Percentiles rank a stretch among this genome's conserved stretches.
Conservation (phyloP, 2,888 invertebrate genomes). For the Conops quadrifasciatus region DNA sequence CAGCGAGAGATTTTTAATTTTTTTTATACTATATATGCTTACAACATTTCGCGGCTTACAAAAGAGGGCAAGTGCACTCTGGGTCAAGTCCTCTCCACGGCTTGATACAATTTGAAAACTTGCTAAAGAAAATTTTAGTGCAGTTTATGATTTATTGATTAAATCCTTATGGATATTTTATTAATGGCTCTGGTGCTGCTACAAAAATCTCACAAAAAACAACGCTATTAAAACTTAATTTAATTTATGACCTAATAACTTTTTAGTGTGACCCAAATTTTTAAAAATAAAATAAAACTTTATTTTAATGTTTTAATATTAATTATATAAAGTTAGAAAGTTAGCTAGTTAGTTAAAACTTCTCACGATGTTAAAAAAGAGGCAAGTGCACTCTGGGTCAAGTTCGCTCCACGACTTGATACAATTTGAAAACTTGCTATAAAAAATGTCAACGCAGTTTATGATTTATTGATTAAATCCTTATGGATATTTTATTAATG, state of each 20-base stretch:
- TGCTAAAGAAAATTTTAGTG: constrained; percentile 41
- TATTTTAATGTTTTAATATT: too few relatives aligned
- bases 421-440: constrained; percentile 42
- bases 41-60: neutral
- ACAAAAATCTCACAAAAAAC: constrained; percentile 26
- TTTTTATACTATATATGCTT: too few relatives aligned
- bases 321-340: too few relatives aligned
- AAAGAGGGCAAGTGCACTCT: constrained; percentile 42
- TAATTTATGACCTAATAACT: too few relatives aligned
- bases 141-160: constrained; percentile 40
- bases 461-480: constrained; percentile 32
- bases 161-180: constrained; percentile 20
- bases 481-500: constrained; percentile 36
- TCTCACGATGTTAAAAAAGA: too few relatives aligned
- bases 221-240: too few relatives aligned
- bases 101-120: constrained; percentile 42
- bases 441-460: constrained; percentile 36
- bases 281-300: too few relatives aligned
- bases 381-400: constrained; percentile 45
- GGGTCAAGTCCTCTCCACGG: constrained; percentile 36
- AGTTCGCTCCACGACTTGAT: constrained; percentile 36
- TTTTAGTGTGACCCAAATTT: too few relatives aligned
- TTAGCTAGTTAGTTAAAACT: too few relatives aligned
- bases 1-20: too few relatives aligned
- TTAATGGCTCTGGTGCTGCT: constrained; percentile 41